phyloP scores from a whole-genome alignment of 2,888 invertebrate species.

The Hanleya hanleyi region DNA sequence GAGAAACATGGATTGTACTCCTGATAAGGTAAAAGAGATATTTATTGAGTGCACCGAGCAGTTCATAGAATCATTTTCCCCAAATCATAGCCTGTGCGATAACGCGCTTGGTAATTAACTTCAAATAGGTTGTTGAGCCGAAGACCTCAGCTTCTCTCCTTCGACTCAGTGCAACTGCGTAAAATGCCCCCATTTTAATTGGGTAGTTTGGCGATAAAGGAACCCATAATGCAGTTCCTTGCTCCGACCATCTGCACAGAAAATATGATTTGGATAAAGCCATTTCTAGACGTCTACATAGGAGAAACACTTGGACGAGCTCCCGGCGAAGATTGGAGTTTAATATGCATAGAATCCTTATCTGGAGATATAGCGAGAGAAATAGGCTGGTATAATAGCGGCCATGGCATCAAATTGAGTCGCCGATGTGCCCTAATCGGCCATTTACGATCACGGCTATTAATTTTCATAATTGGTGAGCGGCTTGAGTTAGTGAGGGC shows the following conservation, averaged over 20 bases:
- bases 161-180: not conserved
- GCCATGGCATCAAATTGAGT: not conserved
- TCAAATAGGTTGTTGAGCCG: not conserved
- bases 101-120: not conserved
- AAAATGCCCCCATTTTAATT: not conserved
- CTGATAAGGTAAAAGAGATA: too few relatives aligned
- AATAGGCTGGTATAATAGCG: not conserved
- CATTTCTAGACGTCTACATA: too few relatives aligned
- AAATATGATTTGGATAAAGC: not conserved
- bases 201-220: slow-evolving; percentile 5
- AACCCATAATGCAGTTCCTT: not conserved
- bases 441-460: not conserved
- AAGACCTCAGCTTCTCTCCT: not conserved
- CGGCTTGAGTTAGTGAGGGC: not conserved
- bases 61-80: not conserved
- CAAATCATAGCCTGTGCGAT: not conserved
- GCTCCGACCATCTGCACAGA: not conserved
- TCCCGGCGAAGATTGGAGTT: not conserved
- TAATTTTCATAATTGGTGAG: not conserved
- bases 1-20: too few relatives aligned
- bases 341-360: slow-evolving; percentile 9
- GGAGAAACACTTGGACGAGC: too few relatives aligned
- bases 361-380: not conserved
- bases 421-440: not conserved
- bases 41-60: not conserved